A percentile compares a stretch with the other conserved stretches of the same genome.
These are phyloP conservation scores for Vollenhovia emeryi DNA, from an alignment of 1,140 invertebrate species.

Conservation along the genomic window DNA sequence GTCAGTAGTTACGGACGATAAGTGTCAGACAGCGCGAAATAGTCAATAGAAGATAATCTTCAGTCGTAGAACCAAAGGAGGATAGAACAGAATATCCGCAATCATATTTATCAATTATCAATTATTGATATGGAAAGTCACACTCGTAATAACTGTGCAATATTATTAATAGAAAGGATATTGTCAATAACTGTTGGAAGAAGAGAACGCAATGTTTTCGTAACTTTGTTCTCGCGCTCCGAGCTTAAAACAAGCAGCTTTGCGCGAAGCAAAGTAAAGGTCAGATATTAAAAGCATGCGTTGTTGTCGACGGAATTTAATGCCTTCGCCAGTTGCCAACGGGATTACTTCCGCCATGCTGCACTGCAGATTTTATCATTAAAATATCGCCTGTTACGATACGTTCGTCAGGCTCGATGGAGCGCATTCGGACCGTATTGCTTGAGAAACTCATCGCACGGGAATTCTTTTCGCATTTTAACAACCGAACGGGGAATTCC, in stretches of 20 bases:
- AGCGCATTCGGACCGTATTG: neutral
- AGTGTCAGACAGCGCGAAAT: neutral
- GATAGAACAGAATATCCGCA: neutral
- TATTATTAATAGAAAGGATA: neutral
- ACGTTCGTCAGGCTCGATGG: neutral
- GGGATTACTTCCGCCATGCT: constrained; percentile 10
- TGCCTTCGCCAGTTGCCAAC: constrained; percentile 4
- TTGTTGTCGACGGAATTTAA: constrained; percentile 27
- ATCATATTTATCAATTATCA: neutral
- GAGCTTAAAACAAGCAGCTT: neutral
- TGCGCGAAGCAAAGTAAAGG: constrained; percentile 11
- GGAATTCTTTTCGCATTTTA: neutral
- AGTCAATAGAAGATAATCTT: neutral
- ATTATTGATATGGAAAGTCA: neutral
- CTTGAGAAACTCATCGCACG: neutral
- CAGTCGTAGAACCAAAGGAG: neutral
- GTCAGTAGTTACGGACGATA: neutral
- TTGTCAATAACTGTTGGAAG: neutral
- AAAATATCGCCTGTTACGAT: constrained; percentile 5
- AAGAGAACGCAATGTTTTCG: neutral
- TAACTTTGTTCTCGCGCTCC: neutral
- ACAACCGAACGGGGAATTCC: neutral
- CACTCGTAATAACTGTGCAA: neutral
- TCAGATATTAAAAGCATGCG: constrained; percentile 42
- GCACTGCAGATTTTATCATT: constrained; percentile 5